phyloP scores from a whole-genome alignment of 2,888 invertebrate species.

The Penaeus monodon region DNA sequence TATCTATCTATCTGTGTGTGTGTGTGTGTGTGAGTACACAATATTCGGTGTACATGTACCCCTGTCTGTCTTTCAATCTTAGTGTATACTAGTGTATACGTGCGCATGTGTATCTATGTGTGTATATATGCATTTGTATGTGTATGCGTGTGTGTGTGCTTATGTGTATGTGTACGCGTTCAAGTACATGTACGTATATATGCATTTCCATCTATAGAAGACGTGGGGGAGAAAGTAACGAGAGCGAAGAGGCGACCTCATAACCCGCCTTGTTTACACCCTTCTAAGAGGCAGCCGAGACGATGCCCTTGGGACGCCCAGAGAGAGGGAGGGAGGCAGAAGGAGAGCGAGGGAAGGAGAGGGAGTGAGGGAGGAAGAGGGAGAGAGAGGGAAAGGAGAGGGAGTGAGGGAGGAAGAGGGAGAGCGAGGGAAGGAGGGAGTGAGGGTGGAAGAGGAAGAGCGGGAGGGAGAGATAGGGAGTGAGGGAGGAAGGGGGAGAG shows the following conservation, averaged over 20 bases:
- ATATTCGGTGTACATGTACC: too few relatives aligned
- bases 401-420: too few relatives aligned
- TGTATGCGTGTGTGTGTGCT: constrained; percentile 11
- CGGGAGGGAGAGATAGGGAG: too few relatives aligned
- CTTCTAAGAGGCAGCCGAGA: background rate
- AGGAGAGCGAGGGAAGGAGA: background rate
- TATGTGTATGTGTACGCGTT: background rate
- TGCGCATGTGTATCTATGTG: background rate
- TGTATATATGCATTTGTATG: constrained; percentile 1
- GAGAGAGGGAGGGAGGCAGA: background rate
- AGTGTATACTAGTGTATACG: background rate
- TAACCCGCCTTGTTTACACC: too few relatives aligned
- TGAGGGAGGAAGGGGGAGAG: too few relatives aligned
- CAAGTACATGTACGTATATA: background rate
- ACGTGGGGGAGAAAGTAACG: background rate
- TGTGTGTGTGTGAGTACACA: too few relatives aligned
- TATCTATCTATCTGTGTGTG: too few relatives aligned
- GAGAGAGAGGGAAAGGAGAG: too few relatives aligned
- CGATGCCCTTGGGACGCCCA: background rate
- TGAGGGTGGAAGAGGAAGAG: too few relatives aligned
- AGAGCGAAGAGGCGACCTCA: background rate
- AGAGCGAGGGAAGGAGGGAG: too few relatives aligned
- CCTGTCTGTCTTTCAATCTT: too few relatives aligned
- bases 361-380: background rate
- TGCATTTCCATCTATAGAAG: background rate